Conservation (phyloP, 2,888 invertebrate genomes). For the Choreutis nemorana region DNA sequence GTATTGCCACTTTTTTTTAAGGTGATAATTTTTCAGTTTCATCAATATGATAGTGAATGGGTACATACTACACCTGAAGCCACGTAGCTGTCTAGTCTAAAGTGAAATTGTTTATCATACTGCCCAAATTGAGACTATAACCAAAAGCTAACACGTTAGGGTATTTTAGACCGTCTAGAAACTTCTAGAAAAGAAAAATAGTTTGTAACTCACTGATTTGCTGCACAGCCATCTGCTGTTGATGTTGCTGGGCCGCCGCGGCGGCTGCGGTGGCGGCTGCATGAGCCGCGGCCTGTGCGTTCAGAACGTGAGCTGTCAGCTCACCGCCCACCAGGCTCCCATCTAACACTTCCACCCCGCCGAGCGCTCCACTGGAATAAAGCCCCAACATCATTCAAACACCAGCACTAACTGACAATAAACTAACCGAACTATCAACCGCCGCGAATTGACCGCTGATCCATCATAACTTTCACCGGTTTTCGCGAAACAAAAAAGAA, state of each 20-base stretch:
- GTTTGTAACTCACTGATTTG: constrained; percentile 49
- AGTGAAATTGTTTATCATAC: no score
- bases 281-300: constrained; percentile 58
- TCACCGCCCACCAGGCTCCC: constrained; percentile 49
- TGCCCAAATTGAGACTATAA: no score
- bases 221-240: constrained; percentile 47
- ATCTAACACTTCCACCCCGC: constrained; percentile 55
- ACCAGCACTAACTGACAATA: constrained; percentile 14
- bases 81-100: no score
- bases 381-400: constrained; percentile 55
- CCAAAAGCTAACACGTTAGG: no score
- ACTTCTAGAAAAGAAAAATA: no score
- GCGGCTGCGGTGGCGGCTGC: constrained; percentile 50
- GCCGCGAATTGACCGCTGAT: constrained; percentile 2
- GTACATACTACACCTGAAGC: no score
- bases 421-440: constrained; percentile 1
- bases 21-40: no score
- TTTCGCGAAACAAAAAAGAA: neutral
- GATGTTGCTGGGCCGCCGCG: constrained; percentile 41
- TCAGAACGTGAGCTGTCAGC: constrained; percentile 49
- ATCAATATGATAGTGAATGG: no score
- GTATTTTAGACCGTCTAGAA: no score
- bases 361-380: constrained; percentile 67
- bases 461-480: neutral
- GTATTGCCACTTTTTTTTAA: no score